phyloP scores from a whole-genome alignment of 2,113 vertebrate species.

The Gavia stellata region DNA sequence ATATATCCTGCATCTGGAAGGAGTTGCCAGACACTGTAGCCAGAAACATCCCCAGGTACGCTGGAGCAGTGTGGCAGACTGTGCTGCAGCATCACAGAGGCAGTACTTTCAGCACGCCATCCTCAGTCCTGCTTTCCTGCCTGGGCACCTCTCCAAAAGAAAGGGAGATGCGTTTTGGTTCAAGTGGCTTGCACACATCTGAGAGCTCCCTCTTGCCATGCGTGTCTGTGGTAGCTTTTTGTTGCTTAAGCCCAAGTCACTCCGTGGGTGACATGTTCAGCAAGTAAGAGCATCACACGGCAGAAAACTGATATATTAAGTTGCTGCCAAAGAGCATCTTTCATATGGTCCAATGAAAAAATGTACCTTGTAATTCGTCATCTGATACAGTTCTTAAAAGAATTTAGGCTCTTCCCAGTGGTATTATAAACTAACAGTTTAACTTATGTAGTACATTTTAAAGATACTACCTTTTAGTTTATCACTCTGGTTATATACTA shows the following conservation, averaged over 20 bases:
- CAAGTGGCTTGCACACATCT: rapidly evolving
- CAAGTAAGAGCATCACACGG: not conserved
- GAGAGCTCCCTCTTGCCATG: not conserved
- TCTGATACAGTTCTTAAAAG: rapidly evolving
- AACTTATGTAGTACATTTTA: rapidly evolving
- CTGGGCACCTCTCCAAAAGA: not conserved
- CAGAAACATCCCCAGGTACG: rapidly evolving
- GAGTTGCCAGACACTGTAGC: not conserved
- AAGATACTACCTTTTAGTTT: rapidly evolving
- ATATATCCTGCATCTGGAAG: not conserved
- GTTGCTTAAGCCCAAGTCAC: not conserved
- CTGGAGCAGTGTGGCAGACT: rapidly evolving
- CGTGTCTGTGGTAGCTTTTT: rapidly evolving
- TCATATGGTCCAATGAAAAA: rapidly evolving
- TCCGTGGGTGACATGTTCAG: not conserved
- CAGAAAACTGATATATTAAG: not conserved
- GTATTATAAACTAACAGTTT: rapidly evolving
- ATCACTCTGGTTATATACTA: rapidly evolving
- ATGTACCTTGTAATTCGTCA: too few species aligned
- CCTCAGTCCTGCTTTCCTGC: not conserved
- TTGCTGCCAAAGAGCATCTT: not conserved
- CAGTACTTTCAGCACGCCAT: rapidly evolving
- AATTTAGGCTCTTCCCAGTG: not conserved
- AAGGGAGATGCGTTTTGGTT: not conserved
- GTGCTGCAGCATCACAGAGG: too few species aligned